phyloP scores from a whole-genome alignment of 1,140 invertebrate species.

The Aporrectodea caliginosa region DNA sequence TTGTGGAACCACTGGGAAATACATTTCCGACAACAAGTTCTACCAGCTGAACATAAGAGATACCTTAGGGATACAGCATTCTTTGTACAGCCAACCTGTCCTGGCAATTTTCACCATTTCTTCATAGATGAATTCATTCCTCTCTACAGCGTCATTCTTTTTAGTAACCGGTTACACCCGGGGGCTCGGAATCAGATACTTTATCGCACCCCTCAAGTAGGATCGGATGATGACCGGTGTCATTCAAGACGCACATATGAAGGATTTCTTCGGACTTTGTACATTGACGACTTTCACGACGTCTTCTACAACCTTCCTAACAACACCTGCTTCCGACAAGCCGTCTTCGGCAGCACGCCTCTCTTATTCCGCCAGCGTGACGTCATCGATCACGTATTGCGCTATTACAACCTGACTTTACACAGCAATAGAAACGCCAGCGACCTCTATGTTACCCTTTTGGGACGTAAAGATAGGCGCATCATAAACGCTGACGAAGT shows the following conservation, averaged over 20 bases:
- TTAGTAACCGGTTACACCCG: not conserved
- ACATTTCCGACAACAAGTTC: not conserved
- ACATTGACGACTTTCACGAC: conserved; percentile 2
- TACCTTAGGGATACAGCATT: not conserved
- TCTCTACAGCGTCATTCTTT: not conserved
- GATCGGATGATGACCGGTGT: not conserved
- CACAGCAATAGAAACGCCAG: too few species aligned
- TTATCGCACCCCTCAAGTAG: not conserved
- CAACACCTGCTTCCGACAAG: conserved; percentile 12
- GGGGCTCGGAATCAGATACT: not conserved
- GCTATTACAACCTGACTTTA: too few species aligned
- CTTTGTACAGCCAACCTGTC: conserved; percentile 9
- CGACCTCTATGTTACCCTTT: not conserved
- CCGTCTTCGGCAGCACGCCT: conserved; percentile 4
- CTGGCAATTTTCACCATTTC: conserved; percentile 25
- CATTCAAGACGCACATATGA: not conserved
- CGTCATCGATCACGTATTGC: not conserved
- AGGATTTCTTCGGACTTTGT: not conserved
- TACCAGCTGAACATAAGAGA: not conserved
- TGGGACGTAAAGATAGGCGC: not conserved
- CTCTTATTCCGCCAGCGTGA: not conserved
- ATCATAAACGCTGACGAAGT: conserved; percentile 12
- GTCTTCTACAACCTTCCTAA: conserved; percentile 12
- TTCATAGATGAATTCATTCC: conserved; percentile 9
- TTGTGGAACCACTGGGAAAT: not conserved